These are phyloP conservation scores for Electrona antarctica DNA, from an alignment of 2,113 vertebrate species.

Conservation along the genomic window DNA sequence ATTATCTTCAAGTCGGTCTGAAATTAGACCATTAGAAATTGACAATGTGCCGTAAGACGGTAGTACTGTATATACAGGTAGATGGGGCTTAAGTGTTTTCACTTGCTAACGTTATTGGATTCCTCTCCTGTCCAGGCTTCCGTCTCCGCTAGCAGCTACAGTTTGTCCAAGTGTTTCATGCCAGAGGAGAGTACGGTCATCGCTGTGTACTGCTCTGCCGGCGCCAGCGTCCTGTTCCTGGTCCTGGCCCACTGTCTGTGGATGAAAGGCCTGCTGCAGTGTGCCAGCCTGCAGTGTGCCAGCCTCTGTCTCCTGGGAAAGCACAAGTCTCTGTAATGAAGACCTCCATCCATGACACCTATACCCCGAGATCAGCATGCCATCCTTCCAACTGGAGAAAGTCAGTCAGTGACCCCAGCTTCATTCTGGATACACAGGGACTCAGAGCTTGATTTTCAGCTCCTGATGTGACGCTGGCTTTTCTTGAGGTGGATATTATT, in stretches of 20 bases:
- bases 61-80: no score
- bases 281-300: slow-evolving; percentile 80
- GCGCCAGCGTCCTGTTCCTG: slow-evolving; percentile 75
- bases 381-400: not conserved
- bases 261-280: slow-evolving; percentile 77
- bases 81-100: not conserved
- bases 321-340: slow-evolving; percentile 81
- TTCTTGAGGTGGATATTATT: no score
- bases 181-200: slow-evolving; percentile 87
- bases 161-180: slow-evolving; percentile 89
- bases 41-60: no score
- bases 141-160: slow-evolving; percentile 78
- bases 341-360: slow-evolving; percentile 51
- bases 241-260: slow-evolving; percentile 76
- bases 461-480: no score
- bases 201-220: slow-evolving; percentile 80
- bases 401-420: not conserved
- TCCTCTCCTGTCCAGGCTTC: slow-evolving; percentile 78
- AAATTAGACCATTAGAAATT: no score
- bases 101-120: not conserved
- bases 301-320: slow-evolving; percentile 83
- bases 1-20: no score
- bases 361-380: slow-evolving; percentile 2
- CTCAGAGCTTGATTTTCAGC: no score
- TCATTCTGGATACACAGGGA: no score